Percentiles rank a stretch among this genome's conserved stretches.
Evolutionary conservation across 2,888 invertebrate species (phyloP).

Genomic region (Rhaphigaster nebulosa): DNA sequence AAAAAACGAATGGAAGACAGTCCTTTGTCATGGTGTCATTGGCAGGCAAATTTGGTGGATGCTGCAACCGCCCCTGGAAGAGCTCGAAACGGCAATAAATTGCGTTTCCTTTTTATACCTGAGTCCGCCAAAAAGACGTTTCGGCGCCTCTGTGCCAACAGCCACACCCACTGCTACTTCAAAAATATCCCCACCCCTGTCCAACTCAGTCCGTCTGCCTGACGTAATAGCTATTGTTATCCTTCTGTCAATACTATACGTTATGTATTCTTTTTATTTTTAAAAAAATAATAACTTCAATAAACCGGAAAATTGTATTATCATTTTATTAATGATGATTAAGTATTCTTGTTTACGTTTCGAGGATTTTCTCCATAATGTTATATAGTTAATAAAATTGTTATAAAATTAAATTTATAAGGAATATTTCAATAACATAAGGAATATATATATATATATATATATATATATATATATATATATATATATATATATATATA

Average conservation of each 20-base stretch:
- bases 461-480: too few species aligned
- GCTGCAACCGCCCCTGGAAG: neutral
- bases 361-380: too few species aligned
- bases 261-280: neutral
- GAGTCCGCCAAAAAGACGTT: slow-evolving; percentile 10
- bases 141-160: slow-evolving; percentile 37
- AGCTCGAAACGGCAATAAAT: neutral
- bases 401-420: too few species aligned
- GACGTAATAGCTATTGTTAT: neutral
- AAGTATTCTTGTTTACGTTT: too few species aligned
- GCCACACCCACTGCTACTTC: slow-evolving; percentile 38
- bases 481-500: too few species aligned
- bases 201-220: neutral
- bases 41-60: slow-evolving; percentile 15
- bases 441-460: too few species aligned
- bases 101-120: slow-evolving; percentile 20
- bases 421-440: too few species aligned
- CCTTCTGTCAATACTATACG: neutral
- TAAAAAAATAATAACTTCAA: too few species aligned
- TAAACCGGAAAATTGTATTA: too few species aligned
- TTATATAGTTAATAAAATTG: too few species aligned
- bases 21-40: neutral
- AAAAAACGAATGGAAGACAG: slow-evolving; percentile 2
- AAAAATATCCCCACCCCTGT: neutral
- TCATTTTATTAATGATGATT: too few species aligned